Evolutionary conservation across 2,797 vertebrate species (phyloP).

Genomic region (Hybognathus amarus): DNA sequence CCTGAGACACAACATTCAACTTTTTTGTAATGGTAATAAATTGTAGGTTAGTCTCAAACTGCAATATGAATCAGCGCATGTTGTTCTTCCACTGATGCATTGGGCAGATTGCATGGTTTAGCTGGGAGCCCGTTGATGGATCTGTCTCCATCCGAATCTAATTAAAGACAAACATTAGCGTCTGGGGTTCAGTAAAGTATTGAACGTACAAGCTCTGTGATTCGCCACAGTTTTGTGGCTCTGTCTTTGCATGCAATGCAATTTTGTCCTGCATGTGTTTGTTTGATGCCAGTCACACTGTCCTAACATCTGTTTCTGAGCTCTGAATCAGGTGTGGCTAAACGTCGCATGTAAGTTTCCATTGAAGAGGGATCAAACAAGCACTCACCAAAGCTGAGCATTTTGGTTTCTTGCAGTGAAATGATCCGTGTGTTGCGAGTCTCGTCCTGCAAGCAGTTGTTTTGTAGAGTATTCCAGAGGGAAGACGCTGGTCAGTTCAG

Average conservation of each 20-base stretch:
- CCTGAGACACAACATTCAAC: background rate
- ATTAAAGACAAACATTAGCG: conserved; percentile 41
- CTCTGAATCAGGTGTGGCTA: conserved; percentile 26
- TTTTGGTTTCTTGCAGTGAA: conserved; percentile 38
- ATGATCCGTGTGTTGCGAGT: background rate
- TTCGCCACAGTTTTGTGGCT: background rate
- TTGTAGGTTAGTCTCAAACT: conserved; percentile 4
- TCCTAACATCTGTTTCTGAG: conserved; percentile 8
- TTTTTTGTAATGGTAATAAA: conserved; percentile 21
- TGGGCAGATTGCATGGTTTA: conserved; percentile 26
- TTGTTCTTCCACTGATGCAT: conserved; percentile 9
- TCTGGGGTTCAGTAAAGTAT: conserved; percentile 14
- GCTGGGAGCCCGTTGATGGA: conserved; percentile 28
- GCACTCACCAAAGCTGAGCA: conserved; percentile 64
- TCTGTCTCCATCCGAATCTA: conserved; percentile 36
- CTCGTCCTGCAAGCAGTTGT: conserved; percentile 1
- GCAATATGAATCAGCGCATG: conserved; percentile 25
- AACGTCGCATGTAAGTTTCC: conserved; percentile 14
- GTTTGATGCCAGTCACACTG: background rate
- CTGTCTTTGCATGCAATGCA: conserved; percentile 14
- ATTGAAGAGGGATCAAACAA: conserved; percentile 28
- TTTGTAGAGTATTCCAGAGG: conserved; percentile 36
- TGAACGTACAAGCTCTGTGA: background rate
- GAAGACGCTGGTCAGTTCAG: conserved; percentile 27
- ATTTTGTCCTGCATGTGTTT: background rate